Conservation (phyloP, 2,113 vertebrate species). For the Tupaia tana region DNA sequence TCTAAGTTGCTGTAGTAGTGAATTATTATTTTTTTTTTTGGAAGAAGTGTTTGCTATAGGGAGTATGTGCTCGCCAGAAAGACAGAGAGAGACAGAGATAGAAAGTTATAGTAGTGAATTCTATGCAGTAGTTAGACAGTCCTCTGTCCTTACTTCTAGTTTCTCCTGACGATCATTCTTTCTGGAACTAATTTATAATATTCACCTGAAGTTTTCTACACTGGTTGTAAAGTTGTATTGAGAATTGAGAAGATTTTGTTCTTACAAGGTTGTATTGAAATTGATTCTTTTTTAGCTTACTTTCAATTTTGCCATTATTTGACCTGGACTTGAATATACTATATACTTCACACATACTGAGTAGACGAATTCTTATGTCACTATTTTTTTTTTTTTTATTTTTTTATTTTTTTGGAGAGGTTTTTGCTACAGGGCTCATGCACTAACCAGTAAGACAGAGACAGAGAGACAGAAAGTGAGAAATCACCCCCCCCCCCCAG, state of each 20-base stretch:
- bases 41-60: too few relatives aligned
- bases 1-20: background rate
- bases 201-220: constrained; percentile 2
- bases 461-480: too few relatives aligned
- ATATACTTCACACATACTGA: background rate
- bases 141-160: background rate
- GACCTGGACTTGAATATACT: constrained; percentile 25
- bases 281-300: constrained; percentile 3
- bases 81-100: too few relatives aligned
- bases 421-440: too few relatives aligned
- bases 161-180: background rate
- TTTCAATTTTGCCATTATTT: constrained; percentile 45
- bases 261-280: background rate
- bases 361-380: background rate
- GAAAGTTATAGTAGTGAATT: background rate
- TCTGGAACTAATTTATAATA: background rate
- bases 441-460: too few relatives aligned
- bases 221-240: background rate
- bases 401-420: too few relatives aligned
- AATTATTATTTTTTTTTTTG: background rate
- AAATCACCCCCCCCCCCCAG: too few relatives aligned
- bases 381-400: too few relatives aligned
- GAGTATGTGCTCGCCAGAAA: too few relatives aligned
- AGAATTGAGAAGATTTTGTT: constrained; percentile 25
- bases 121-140: background rate